Conservation (phyloP, 2,797 vertebrate genomes). For the Squalus acanthias region DNA sequence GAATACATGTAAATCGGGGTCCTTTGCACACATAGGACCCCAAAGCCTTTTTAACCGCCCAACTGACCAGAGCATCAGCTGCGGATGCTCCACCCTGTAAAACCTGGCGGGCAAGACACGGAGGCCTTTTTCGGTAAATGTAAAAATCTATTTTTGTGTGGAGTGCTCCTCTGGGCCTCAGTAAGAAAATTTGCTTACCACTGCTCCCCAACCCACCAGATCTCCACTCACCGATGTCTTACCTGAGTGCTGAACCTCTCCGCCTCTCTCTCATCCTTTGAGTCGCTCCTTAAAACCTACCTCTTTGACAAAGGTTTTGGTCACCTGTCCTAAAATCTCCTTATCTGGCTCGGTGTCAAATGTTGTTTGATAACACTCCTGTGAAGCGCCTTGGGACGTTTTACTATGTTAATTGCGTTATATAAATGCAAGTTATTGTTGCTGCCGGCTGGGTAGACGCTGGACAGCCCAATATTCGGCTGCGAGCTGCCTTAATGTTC, state of each 20-base stretch:
- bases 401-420: neutral
- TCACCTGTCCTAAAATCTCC: neutral
- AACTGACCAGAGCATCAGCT: neutral
- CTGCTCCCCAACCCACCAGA: neutral
- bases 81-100: neutral
- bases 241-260: too few species aligned
- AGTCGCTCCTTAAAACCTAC: neutral
- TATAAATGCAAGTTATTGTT: neutral
- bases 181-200: neutral
- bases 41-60: neutral
- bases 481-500: neutral
- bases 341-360: neutral
- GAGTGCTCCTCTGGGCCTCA: neutral
- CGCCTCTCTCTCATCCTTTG: neutral
- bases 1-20: neutral
- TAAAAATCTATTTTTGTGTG: neutral
- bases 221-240: neutral
- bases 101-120: neutral
- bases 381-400: too few species aligned
- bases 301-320: neutral
- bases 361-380: neutral
- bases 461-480: neutral
- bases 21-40: neutral
- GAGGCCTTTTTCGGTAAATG: neutral
- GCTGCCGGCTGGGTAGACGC: neutral